Evolutionary conservation across 2,797 vertebrate genomes (phyloP).

Genomic region (Acanthurus leucopareius): DNA sequence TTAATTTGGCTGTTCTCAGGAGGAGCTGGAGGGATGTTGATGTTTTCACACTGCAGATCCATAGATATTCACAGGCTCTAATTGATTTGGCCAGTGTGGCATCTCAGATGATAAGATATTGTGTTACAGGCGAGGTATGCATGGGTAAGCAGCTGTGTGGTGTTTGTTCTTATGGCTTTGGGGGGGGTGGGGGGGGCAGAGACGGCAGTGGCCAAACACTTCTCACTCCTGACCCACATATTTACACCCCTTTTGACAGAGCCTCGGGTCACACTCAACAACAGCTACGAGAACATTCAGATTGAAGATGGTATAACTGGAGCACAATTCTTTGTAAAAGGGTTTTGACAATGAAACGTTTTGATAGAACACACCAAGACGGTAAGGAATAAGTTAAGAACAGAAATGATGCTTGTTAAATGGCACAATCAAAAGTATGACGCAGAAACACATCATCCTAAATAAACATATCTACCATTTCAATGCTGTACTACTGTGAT

Average conservation of each 20-base stretch:
- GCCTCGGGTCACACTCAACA: slow-evolving; percentile 67
- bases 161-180: slow-evolving; percentile 87
- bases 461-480: slow-evolving; percentile 15
- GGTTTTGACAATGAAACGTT: neutral
- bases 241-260: slow-evolving; percentile 72
- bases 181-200: slow-evolving; percentile 50
- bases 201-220: slow-evolving; percentile 59
- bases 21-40: slow-evolving; percentile 80
- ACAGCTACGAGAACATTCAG: slow-evolving; percentile 56
- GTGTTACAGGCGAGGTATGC: slow-evolving; percentile 82
- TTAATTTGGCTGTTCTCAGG: slow-evolving; percentile 89
- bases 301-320: slow-evolving; percentile 41
- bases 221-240: slow-evolving; percentile 76
- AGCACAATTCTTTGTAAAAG: slow-evolving; percentile 7
- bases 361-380: neutral
- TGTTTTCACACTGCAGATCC: slow-evolving; percentile 82
- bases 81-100: slow-evolving; percentile 88
- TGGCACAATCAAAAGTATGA: neutral
- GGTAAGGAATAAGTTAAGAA: neutral
- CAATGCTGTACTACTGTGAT: neutral
- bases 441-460: neutral
- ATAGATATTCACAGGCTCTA: slow-evolving; percentile 85
- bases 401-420: neutral
- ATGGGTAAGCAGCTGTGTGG: slow-evolving; percentile 82
- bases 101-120: slow-evolving; percentile 86